phyloP scores from a whole-genome alignment of 37 sponge, comb jelly and placozoan species.

The Aplysina aerophoba region DNA sequence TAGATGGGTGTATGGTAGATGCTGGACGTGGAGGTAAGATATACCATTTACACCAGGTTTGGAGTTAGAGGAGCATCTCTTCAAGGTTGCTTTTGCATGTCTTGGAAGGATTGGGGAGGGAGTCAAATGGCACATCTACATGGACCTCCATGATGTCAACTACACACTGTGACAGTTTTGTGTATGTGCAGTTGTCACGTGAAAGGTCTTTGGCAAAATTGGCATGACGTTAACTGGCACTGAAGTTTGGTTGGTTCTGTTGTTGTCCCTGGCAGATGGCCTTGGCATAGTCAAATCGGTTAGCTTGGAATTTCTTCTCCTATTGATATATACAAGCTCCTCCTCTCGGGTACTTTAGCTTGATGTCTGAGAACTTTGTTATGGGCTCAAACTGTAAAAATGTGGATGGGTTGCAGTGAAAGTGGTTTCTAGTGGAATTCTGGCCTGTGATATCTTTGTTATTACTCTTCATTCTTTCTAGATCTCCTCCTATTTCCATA shows the following conservation, averaged over 20 bases:
- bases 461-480: too few relatives aligned
- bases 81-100: not conserved
- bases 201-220: not conserved
- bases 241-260: too few relatives aligned
- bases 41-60: not conserved
- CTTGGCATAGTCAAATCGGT: too few relatives aligned
- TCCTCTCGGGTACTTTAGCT: constrained; percentile 7
- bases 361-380: not conserved
- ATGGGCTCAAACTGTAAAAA: not conserved
- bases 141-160: not conserved
- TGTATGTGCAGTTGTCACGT: not conserved
- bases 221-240: too few relatives aligned
- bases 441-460: too few relatives aligned
- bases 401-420: not conserved
- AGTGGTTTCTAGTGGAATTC: not conserved
- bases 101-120: not conserved
- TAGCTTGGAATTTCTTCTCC: constrained; percentile 11
- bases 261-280: too few relatives aligned
- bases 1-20: not conserved
- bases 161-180: not conserved
- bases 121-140: too few relatives aligned
- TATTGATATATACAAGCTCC: not conserved
- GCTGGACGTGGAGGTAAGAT: not conserved
- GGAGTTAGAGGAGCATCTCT: constrained; percentile 4
- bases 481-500: too few relatives aligned